Conservation (phyloP, 2,888 invertebrate genomes). For the Melinaea marsaeus region DNA sequence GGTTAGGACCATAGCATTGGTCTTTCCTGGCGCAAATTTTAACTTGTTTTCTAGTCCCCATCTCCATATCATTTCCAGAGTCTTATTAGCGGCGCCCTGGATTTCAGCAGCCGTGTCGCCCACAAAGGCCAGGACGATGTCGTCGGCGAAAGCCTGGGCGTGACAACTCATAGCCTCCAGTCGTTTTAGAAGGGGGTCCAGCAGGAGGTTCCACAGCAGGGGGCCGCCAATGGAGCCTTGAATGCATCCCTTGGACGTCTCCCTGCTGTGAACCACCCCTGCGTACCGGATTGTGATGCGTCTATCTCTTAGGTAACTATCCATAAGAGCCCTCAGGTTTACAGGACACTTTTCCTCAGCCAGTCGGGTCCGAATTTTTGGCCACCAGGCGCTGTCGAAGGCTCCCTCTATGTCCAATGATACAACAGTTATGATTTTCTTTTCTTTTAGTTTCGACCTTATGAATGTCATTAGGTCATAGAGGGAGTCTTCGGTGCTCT, state of each 20-base stretch:
- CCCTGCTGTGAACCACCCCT: neutral
- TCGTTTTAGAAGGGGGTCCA: slow-evolving; percentile 21
- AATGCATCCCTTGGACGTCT: slow-evolving; percentile 22
- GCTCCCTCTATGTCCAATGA: too few species aligned
- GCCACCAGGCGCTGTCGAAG: too few species aligned
- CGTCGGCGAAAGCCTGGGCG: slow-evolving; percentile 19
- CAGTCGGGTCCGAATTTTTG: too few species aligned
- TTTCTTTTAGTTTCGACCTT: too few species aligned
- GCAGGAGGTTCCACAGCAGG: slow-evolving; percentile 24
- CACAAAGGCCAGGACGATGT: slow-evolving; percentile 13
- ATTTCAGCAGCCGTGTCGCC: neutral
- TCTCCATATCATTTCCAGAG: neutral
- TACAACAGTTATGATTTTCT: too few species aligned
- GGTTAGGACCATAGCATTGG: too few species aligned
- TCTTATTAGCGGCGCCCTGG: too few species aligned
- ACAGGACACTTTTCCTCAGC: too few species aligned
- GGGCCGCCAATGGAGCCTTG: slow-evolving; percentile 28
- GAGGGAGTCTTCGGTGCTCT: too few species aligned
- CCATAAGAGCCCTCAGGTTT: neutral
- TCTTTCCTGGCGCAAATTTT: too few species aligned
- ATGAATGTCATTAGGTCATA: too few species aligned
- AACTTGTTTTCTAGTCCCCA: neutral
- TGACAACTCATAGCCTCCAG: slow-evolving; percentile 13
- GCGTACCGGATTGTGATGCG: slow-evolving; percentile 1
- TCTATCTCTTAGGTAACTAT: neutral